Conservation (phyloP, 2,888 invertebrate genomes). For the Scaptomyza parva region DNA sequence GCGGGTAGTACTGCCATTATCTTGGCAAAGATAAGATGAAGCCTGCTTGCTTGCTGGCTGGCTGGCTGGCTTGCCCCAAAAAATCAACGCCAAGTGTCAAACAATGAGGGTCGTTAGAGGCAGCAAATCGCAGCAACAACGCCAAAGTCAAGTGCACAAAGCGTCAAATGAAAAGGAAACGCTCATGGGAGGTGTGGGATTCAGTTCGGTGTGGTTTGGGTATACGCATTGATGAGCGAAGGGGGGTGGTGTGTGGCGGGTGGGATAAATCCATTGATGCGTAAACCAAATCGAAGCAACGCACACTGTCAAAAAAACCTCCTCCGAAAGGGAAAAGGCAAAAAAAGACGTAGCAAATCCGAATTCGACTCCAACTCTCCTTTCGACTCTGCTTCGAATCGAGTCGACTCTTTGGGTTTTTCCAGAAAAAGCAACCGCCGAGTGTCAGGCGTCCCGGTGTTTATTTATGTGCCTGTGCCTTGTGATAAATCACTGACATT, state of each 20-base stretch:
- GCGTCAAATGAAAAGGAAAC: slow-evolving; percentile 78
- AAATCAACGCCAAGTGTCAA: slow-evolving; percentile 77
- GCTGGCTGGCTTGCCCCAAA: slow-evolving; percentile 32
- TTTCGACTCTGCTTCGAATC: too few relatives aligned
- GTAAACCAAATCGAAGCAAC: slow-evolving; percentile 71
- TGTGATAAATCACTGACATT: slow-evolving; percentile 78
- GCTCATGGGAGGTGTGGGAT: slow-evolving; percentile 5
- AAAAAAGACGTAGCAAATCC: slow-evolving; percentile 43
- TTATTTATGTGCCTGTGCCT: slow-evolving; percentile 74
- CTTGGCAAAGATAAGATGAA: slow-evolving; percentile 48
- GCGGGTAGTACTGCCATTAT: slow-evolving; percentile 61
- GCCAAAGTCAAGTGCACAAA: slow-evolving; percentile 77
- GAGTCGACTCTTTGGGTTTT: slow-evolving; percentile 21
- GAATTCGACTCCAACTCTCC: slow-evolving; percentile 23
- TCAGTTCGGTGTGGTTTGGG: not conserved
- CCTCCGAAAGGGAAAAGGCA: slow-evolving; percentile 6
- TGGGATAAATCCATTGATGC: slow-evolving; percentile 72
- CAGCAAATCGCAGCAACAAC: slow-evolving; percentile 66
- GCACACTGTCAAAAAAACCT: slow-evolving; percentile 71
- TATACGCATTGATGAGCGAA: too few relatives aligned
- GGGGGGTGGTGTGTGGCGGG: slow-evolving; percentile 21
- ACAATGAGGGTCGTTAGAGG: slow-evolving; percentile 78
- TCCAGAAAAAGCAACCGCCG: slow-evolving; percentile 39
- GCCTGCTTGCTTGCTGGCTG: slow-evolving; percentile 23
- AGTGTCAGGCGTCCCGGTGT: slow-evolving; percentile 59